Conservation (phyloP, 2,888 invertebrate species). For the Dorcus parallelipipedus region DNA sequence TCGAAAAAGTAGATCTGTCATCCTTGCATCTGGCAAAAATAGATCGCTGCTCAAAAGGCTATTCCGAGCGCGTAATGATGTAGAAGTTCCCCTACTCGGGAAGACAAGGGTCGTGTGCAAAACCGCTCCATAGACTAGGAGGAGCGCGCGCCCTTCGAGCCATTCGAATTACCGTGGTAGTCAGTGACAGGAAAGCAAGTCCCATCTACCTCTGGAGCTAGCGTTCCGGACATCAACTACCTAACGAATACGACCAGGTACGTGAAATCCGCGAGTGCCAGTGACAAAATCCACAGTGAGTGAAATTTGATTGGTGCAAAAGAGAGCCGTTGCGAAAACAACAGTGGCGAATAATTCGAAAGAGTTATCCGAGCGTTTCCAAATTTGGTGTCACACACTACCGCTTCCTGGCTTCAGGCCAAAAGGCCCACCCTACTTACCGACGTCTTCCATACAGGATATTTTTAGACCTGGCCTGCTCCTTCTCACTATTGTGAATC, state of each 20-base stretch:
- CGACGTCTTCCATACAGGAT: slow-evolving; percentile 13
- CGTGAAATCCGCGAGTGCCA: slow-evolving; percentile 25
- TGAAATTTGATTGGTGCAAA: no score
- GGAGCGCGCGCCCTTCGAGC: slow-evolving; percentile 50
- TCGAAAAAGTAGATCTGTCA: slow-evolving; percentile 44
- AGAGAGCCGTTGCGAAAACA: background rate
- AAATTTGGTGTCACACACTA: slow-evolving; percentile 21
- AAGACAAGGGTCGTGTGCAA: slow-evolving; percentile 58
- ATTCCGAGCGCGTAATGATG: slow-evolving; percentile 43
- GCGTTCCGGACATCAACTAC: slow-evolving; percentile 39
- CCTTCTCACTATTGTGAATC: slow-evolving; percentile 52
- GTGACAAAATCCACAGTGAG: background rate
- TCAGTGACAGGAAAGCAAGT: slow-evolving; percentile 53
- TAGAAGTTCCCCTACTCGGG: slow-evolving; percentile 7
- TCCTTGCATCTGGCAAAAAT: slow-evolving; percentile 53
- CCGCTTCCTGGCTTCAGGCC: slow-evolving; percentile 32
- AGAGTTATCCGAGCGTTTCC: slow-evolving; percentile 25
- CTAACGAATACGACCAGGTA: slow-evolving; percentile 50
- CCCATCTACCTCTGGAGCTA: slow-evolving; percentile 34
- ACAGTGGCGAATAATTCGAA: slow-evolving; percentile 2
- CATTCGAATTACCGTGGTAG: slow-evolving; percentile 62
- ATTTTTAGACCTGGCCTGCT: slow-evolving; percentile 29
- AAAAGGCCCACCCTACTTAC: slow-evolving; percentile 13
- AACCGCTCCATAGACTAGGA: slow-evolving; percentile 58
- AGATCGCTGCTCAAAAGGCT: slow-evolving; percentile 53